Evolutionary conservation across 2,113 vertebrate species (phyloP).

Genomic region (Microcebus ravelobensis): DNA sequence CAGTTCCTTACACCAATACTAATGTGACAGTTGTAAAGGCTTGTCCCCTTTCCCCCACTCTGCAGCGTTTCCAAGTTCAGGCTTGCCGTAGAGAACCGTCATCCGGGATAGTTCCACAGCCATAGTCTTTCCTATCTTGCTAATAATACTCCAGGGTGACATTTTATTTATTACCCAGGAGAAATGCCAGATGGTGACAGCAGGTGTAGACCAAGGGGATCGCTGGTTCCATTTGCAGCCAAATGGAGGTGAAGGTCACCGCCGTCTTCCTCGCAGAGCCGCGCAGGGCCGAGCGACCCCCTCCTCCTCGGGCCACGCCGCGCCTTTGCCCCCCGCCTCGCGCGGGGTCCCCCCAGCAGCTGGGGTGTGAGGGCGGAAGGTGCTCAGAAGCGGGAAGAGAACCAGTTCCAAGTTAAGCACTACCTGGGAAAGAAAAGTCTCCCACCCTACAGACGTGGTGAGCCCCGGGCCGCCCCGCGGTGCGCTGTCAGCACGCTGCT

Average conservation of each 20-base stretch:
- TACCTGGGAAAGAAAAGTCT: neutral
- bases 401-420: neutral
- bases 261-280: accelerated
- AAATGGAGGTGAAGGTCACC: accelerated
- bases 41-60: neutral
- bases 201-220: neutral
- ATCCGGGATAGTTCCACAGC: neutral
- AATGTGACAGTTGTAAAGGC: neutral
- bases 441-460: neutral
- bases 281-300: accelerated
- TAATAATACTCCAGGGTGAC: neutral
- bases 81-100: neutral
- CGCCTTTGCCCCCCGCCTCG: accelerated
- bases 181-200: neutral
- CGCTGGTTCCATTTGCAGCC: accelerated
- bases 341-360: no score
- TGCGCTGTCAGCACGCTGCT: neutral
- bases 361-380: neutral
- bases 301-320: accelerated
- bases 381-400: neutral
- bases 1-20: neutral
- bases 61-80: neutral
- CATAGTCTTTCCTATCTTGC: neutral
- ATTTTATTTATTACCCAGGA: neutral
- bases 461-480: accelerated